phyloP scores from a whole-genome alignment of 1,140 invertebrate species.

The Vanessa tameamea region DNA sequence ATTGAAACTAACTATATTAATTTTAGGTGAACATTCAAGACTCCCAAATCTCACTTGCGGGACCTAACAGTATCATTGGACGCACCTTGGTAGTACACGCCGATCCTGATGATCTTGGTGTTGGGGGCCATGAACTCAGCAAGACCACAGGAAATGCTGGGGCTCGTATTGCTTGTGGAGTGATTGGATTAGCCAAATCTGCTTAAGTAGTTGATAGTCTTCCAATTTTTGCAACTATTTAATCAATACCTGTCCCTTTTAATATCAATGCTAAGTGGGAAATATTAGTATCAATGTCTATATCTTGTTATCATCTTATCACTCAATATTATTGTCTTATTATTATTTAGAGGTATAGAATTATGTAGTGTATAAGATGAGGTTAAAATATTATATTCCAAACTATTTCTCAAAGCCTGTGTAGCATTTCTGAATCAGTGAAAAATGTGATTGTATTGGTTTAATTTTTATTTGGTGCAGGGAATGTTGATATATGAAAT shows the following conservation, averaged over 20 bases:
- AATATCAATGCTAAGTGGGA: too few species aligned
- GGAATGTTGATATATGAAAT: constrained; percentile 40
- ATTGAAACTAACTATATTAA: constrained; percentile 5
- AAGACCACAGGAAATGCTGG: constrained; percentile 98
- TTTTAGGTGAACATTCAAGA: constrained; percentile 71
- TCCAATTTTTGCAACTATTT: not conserved
- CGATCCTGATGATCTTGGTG: constrained; percentile 96
- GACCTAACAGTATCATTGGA: constrained; percentile 91
- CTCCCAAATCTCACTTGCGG: constrained; percentile 77
- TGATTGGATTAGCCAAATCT: constrained; percentile 89
- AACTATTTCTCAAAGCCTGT: not conserved
- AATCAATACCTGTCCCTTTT: too few species aligned
- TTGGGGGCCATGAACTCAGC: constrained; percentile 96
- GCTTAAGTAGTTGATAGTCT: not conserved
- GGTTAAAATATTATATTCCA: not conserved
- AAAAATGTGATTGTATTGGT: constrained; percentile 21
- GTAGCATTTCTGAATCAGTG: constrained; percentile 46
- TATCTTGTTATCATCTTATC: not conserved
- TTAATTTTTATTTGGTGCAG: constrained; percentile 49
- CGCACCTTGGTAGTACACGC: constrained; percentile 96
- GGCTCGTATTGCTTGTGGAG: constrained; percentile 95
- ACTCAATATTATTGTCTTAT: too few species aligned
- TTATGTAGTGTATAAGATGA: not conserved
- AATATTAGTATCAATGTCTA: not conserved
- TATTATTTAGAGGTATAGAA: too few species aligned